Evolutionary conservation across 2,113 vertebrate species (phyloP).

Genomic region (Pelobates fuscus): DNA sequence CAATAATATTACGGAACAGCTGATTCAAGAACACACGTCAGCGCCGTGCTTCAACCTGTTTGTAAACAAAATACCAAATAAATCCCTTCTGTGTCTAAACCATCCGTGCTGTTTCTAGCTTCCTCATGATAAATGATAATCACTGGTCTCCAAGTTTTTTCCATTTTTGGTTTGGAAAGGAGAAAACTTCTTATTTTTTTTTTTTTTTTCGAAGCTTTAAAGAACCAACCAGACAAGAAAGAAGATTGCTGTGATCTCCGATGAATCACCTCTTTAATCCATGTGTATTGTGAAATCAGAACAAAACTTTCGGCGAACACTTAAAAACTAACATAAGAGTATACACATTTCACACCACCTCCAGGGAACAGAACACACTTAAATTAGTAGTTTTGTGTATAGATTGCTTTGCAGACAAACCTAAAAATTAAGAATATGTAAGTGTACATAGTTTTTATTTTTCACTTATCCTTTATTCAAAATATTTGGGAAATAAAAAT

Average conservation of each 20-base stretch:
- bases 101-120: slow-evolving; percentile 38
- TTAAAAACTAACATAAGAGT: too few relatives aligned
- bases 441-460: too few relatives aligned
- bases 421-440: too few relatives aligned
- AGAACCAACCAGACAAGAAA: slow-evolving; percentile 32
- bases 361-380: too few relatives aligned
- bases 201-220: slow-evolving; percentile 34
- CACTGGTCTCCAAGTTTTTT: slow-evolving; percentile 51
- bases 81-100: slow-evolving; percentile 51
- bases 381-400: too few relatives aligned
- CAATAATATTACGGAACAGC: slow-evolving; percentile 2
- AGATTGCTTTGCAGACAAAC: too few relatives aligned
- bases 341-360: too few relatives aligned
- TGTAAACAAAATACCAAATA: slow-evolving; percentile 38
- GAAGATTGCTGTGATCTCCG: neutral
- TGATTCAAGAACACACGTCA: neutral
- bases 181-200: slow-evolving; percentile 54
- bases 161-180: slow-evolving; percentile 58
- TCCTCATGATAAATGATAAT: slow-evolving; percentile 55
- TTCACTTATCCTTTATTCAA: too few relatives aligned
- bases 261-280: slow-evolving; percentile 39
- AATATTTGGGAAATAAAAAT: too few relatives aligned
- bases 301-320: neutral
- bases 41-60: slow-evolving; percentile 6
- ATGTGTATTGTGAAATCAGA: neutral